These are phyloP conservation scores for Drosophila pseudotalamancana DNA, from an alignment of 2,888 invertebrate species.

Conservation along the genomic window DNA sequence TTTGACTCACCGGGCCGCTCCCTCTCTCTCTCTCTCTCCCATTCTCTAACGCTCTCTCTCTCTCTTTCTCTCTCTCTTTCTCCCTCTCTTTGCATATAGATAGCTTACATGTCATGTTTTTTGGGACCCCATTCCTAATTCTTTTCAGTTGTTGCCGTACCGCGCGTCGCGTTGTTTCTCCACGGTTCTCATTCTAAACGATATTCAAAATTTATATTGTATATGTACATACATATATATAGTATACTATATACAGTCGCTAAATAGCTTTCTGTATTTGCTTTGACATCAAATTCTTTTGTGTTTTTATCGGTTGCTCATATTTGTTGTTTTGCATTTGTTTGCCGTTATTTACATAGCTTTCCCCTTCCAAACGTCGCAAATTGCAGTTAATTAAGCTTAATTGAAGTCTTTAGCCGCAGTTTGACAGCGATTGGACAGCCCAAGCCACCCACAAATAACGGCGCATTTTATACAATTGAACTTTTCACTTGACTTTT, in stretches of 20 bases:
- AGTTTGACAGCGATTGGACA: slow-evolving; percentile 52
- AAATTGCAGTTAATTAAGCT: slow-evolving; percentile 74
- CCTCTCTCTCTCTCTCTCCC: slow-evolving; percentile 7
- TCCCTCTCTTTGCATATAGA: slow-evolving; percentile 7
- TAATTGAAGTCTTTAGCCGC: slow-evolving; percentile 63
- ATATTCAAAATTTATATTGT: slow-evolving; percentile 7
- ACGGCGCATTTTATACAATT: slow-evolving; percentile 50
- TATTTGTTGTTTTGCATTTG: slow-evolving; percentile 16
- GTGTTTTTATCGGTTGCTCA: slow-evolving; percentile 21
- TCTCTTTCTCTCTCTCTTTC: slow-evolving; percentile 23
- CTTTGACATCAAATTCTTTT: slow-evolving; percentile 29
- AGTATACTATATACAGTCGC: slow-evolving; percentile 26
- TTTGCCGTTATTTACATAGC: slow-evolving; percentile 23
- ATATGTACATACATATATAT: slow-evolving; percentile 6
- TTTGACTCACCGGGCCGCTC: slow-evolving; percentile 35
- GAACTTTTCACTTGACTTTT: slow-evolving; percentile 67
- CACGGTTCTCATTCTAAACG: slow-evolving; percentile 22
- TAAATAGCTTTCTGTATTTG: slow-evolving; percentile 15
- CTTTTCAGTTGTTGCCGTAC: slow-evolving; percentile 60
- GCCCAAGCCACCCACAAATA: slow-evolving; percentile 36
- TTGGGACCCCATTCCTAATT: slow-evolving; percentile 44
- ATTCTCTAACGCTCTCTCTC: slow-evolving; percentile 13
- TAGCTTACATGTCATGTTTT: slow-evolving; percentile 38
- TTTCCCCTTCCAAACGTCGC: slow-evolving; percentile 7
- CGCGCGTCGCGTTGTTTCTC: slow-evolving; percentile 61